Base-by-base conservation (phyloP, 2,113 vertebrate species). In the Ia io region DNA sequence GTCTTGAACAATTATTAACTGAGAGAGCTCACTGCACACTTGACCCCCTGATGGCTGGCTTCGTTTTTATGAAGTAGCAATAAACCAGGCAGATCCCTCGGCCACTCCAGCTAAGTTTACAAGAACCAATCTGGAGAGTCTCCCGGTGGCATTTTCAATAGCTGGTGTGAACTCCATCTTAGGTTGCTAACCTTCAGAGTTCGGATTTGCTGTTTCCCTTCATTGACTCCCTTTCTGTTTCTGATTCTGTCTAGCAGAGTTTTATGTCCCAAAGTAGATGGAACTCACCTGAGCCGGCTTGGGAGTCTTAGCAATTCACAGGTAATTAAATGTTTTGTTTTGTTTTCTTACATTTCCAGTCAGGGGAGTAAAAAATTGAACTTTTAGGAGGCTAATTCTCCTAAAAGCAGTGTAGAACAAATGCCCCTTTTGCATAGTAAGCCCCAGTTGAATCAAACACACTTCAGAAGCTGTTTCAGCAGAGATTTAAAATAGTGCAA, bases 401-500 rank as follows among this genome's bases (percentile, higher is more conserved):
- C 44, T 74, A 67, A 92, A 94, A 28, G 51, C 12, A 51, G 17
- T 10, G 0, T 12, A 32, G 22, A 49, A 22, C 9, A 61, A 28
- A 84, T 44, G 80, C 4, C 28, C 47, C 32, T 56, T 89, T 91
- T 30, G 37, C 3, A 32, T 4, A 92, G 22, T 67, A 88, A 93
- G 88, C 23, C 32, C 17, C 23, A 35, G n/a, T 23, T 85, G 35
- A 65, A 44, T 87, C 35, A 74, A 93, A 73, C 8, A 69, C 4
- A 73, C 51, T 93, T 89, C 42, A 92, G 59, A 87, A 94, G 37
- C 63, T 77, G 23, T 83, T 89, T 86, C n/a, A 63, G 37, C 76
- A 84, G 74, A 84, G 44, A 96, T 88, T 90, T 92, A 96, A 84
- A 94, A 90, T 14, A 89, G 4, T 95, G 71, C 20, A 93, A 96